Evolutionary conservation across 2,113 vertebrate species (phyloP).

Genomic region (Sprattus sprattus): DNA sequence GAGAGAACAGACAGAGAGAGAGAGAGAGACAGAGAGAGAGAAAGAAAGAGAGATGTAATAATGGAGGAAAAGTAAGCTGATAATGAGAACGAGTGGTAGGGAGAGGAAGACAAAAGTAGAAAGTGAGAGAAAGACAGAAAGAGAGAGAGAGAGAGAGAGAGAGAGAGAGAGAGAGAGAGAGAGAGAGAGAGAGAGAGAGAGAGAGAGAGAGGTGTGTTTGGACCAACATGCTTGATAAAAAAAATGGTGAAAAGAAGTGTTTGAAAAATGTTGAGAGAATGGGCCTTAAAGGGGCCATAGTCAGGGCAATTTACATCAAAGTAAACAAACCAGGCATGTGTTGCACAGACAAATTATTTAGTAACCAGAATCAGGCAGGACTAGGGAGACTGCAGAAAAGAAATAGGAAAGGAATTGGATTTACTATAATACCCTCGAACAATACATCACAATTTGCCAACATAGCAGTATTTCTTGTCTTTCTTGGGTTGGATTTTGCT

Average conservation of each 20-base stretch:
- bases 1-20: background rate
- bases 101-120: too few species aligned
- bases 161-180: background rate
- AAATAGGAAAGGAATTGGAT: background rate
- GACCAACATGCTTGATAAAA: background rate
- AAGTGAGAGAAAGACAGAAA: too few species aligned
- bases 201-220: constrained; percentile 13
- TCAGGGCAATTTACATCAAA: too few species aligned
- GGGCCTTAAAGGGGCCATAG: background rate
- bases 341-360: background rate
- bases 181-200: constrained; percentile 22
- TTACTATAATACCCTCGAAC: background rate
- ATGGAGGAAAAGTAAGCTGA: too few species aligned
- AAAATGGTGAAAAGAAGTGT: background rate
- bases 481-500: background rate
- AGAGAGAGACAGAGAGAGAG: background rate
- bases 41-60: background rate
- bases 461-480: background rate
- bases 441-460: background rate
- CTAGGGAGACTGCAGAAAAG: background rate
- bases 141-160: too few species aligned
- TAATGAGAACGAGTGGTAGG: too few species aligned
- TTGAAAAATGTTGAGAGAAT: background rate
- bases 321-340: too few species aligned
- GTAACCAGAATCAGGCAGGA: background rate